These are phyloP conservation scores for Jacana jacana DNA, from an alignment of 2,113 vertebrate species.

Conservation along the genomic window DNA sequence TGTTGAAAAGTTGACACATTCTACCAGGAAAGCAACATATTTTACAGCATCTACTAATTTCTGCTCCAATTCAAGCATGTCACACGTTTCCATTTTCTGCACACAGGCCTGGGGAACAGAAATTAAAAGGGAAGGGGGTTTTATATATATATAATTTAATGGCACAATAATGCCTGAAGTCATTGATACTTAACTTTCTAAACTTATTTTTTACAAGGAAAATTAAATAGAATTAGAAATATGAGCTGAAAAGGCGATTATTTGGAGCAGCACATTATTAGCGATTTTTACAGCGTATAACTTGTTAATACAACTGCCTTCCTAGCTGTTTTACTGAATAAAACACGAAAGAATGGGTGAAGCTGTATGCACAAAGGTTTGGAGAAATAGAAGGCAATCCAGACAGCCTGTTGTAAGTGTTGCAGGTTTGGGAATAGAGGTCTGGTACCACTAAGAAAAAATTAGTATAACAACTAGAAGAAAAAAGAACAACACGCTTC, in stretches of 20 bases:
- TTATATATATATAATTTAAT: background rate
- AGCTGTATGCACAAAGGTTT: background rate
- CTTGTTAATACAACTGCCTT: background rate
- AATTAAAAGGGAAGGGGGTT: background rate
- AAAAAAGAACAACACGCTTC: background rate
- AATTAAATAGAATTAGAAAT: background rate
- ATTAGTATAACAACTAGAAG: background rate
- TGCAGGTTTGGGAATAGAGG: background rate
- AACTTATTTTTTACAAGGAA: background rate
- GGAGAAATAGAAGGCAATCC: background rate
- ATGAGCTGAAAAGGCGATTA: background rate
- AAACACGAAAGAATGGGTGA: background rate
- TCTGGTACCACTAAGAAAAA: background rate
- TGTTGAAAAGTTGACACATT: too few relatives aligned
- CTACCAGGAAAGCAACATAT: too few relatives aligned
- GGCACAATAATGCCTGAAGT: background rate
- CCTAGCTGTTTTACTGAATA: background rate
- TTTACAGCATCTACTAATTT: conserved; percentile 78
- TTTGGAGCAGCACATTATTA: background rate
- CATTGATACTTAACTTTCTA: background rate
- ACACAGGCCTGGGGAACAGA: conserved; percentile 70
- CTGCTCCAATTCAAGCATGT: conserved; percentile 77
- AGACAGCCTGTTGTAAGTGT: background rate
- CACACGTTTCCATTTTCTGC: conserved; percentile 70
- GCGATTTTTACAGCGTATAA: background rate